These are phyloP conservation scores for Allobates femoralis DNA, from an alignment of 2,797 vertebrate genomes.

Conservation along the genomic window DNA sequence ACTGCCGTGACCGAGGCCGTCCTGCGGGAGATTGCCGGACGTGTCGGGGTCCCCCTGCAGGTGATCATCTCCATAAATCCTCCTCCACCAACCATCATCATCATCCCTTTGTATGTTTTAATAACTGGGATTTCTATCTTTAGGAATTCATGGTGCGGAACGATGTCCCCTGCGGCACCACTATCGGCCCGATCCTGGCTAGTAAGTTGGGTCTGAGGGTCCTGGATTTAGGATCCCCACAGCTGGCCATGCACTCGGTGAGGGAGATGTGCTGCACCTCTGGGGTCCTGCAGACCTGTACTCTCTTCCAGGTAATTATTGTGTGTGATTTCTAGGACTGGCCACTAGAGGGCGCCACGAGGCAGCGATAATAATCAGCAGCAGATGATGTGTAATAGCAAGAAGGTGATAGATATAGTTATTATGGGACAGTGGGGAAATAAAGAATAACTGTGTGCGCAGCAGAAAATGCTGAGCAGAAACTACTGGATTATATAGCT, in stretches of 20 bases:
- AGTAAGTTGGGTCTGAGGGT: constrained; percentile 89
- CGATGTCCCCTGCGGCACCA: constrained; percentile 89
- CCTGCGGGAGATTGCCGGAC: constrained; percentile 83
- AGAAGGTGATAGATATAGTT: neutral
- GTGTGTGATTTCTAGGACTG: neutral
- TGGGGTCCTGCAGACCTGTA: constrained; percentile 87
- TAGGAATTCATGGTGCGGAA: constrained; percentile 97
- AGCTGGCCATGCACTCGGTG: constrained; percentile 98
- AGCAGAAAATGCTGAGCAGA: neutral
- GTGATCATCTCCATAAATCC: constrained; percentile 69
- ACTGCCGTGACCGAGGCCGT: constrained; percentile 89
- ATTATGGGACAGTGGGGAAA: neutral
- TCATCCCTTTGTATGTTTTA: neutral
- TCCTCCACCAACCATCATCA: neutral
- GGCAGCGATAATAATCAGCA: neutral
- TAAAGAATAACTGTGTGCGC: neutral
- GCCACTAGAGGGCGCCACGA: constrained; percentile 22
- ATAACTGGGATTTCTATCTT: neutral
- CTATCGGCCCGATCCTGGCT: constrained; percentile 93
- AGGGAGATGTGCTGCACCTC: constrained; percentile 96
- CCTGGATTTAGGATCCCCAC: constrained; percentile 90
- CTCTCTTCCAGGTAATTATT: constrained; percentile 88
- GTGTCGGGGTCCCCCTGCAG: constrained; percentile 88
- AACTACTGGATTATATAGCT: no score
- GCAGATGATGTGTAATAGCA: neutral